Evolutionary conservation across 2,888 invertebrate species (phyloP), one percentile per base, ranked within the genome.

Genomic region (Cheilosia soror): DNA sequence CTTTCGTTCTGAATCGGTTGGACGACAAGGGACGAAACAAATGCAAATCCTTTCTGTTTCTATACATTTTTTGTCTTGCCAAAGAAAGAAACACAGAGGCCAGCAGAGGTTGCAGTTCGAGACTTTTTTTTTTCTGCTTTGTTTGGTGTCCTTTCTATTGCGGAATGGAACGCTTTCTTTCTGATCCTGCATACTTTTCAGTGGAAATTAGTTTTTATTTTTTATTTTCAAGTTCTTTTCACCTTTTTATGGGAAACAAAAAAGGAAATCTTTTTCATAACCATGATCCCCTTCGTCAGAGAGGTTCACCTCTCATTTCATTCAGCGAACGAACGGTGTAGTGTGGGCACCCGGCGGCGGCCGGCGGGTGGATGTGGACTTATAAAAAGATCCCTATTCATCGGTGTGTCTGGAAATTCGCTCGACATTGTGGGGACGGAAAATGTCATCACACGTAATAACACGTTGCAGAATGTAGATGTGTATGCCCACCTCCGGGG

Each of bases 381-480:
- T 49, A 37, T 37, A 37, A 27, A 55, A 51, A 37, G 49, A 63
- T 81, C 31, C n/a, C 53, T 49, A 69, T 68, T 80, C 68, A 47
- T 69, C 53, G 66, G 72, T 63, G 62, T 63, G 58, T 69, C 63
- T 63, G 47, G 31, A 40, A 79, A 62, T 71, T 58, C 62, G 63
- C 42, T 58, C 73, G 71, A 79, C 75, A 79, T 42, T 65, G 69
- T 58, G 40, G 57, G 63, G 53, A 79, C 25, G 69, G 75, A 66
- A 79, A 84, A 84, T 76, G 84, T 84, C 84, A 75, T 79, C 84
- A 84, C 84, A 84, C 83, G 44, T 84, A 79, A 84, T 79, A 84
- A 83, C 68, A 84, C 79, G 75, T 68, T 84, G 58, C 58, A 33
- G 15, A 13, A 27, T 44, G 58, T 37, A 3, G 37, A 20, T 20